These are phyloP conservation scores for Dimorphilus gyrociliatus DNA, from an alignment of 2,888 invertebrate species.

Conservation along the genomic window DNA sequence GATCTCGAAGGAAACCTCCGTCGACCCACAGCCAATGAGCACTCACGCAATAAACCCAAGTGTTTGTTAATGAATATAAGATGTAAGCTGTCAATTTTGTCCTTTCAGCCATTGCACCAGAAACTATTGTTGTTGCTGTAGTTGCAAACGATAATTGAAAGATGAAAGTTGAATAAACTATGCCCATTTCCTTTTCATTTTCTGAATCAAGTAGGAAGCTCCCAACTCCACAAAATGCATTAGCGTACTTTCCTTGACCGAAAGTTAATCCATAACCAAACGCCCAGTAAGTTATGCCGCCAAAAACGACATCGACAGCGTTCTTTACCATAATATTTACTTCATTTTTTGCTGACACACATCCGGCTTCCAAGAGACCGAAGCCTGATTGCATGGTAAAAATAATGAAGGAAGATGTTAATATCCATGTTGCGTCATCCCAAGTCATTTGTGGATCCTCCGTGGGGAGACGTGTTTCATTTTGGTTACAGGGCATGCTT, in stretches of 20 bases:
- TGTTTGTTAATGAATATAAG: conserved; percentile 17
- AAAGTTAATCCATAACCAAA: conserved; percentile 83
- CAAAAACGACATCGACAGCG: conserved; percentile 74
- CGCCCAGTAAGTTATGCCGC: conserved; percentile 81
- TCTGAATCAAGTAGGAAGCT: conserved; percentile 58
- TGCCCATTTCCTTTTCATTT: conserved; percentile 51
- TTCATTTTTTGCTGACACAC: conserved; percentile 60
- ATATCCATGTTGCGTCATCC: conserved; percentile 28
- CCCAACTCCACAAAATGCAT: conserved; percentile 65
- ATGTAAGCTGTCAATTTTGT: conserved; percentile 22
- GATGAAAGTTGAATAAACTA: conserved; percentile 67
- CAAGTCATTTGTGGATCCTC: conserved; percentile 10
- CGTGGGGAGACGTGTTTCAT: too few species aligned
- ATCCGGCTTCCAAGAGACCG: conserved; percentile 78
- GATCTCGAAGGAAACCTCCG: conserved; percentile 11
- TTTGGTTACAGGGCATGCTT: too few species aligned
- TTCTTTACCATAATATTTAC: conserved; percentile 97
- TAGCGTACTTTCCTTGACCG: conserved; percentile 45
- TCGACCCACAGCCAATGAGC: conserved; percentile 14
- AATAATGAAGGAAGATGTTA: conserved; percentile 57
- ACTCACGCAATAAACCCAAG: conserved; percentile 12
- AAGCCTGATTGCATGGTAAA: conserved; percentile 85
- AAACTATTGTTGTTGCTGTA: conserved; percentile 27
- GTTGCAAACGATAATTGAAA: conserved; percentile 48
- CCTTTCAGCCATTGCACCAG: conserved; percentile 24